These are phyloP conservation scores for Drosophila borealis DNA, from an alignment of 2,888 invertebrate genomes.

Conservation along the genomic window DNA sequence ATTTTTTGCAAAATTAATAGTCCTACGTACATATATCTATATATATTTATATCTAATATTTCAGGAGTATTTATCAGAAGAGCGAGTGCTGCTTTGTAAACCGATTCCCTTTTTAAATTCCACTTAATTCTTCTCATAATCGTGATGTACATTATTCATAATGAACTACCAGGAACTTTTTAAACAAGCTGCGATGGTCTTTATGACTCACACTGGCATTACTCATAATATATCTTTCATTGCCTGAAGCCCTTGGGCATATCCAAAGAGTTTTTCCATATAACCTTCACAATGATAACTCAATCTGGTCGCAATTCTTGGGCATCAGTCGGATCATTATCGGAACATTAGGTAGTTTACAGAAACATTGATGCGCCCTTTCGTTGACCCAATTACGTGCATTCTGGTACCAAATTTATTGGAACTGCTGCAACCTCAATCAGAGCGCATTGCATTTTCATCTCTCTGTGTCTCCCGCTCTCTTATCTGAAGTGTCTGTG, in stretches of 20 bases:
- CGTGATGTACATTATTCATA: constrained; percentile 6
- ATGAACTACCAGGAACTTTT: constrained; percentile 5
- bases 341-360: constrained; percentile 32
- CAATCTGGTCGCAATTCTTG: constrained; percentile 35
- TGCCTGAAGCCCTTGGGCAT: neutral
- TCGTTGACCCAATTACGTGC: constrained; percentile 45
- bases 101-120: neutral
- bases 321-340: constrained; percentile 32
- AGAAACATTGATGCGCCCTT: constrained; percentile 34
- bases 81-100: neutral
- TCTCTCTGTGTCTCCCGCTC: constrained; percentile 7
- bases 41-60: neutral
- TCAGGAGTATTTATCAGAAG: neutral
- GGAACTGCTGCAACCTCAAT: constrained; percentile 42
- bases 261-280: constrained; percentile 1
- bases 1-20: neutral
- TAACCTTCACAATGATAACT: constrained; percentile 30
- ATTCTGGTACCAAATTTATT: constrained; percentile 59
- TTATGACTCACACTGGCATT: constrained; percentile 2
- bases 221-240: constrained; percentile 12
- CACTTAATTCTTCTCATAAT: constrained; percentile 3
- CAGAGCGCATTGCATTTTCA: constrained; percentile 48
- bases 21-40: too few species aligned
- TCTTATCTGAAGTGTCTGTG: constrained; percentile 72
- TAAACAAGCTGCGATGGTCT: neutral